A percentile compares a stretch with the other conserved stretches of the same genome.
Conservation (phyloP, 37 sponge, comb jelly and placozoan species). For the Mnemiopsis leidyi region DNA sequence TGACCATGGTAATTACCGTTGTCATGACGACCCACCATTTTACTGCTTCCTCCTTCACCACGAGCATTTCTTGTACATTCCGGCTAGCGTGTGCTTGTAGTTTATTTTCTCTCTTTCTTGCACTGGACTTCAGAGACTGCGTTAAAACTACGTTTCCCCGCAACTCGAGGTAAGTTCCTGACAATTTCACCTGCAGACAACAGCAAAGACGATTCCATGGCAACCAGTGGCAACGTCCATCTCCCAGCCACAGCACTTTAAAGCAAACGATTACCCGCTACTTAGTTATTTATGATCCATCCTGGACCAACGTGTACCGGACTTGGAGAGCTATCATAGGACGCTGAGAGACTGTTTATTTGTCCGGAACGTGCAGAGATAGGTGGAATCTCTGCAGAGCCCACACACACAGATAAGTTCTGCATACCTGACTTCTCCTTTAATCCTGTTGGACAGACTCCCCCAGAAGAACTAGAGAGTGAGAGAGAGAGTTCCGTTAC, state of each 20-base stretch:
- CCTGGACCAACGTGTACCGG: too few relatives aligned
- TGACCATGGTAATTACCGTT: not conserved
- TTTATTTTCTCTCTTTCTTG: not conserved
- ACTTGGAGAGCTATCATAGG: too few relatives aligned
- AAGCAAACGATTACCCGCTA: not conserved
- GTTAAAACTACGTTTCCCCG: not conserved
- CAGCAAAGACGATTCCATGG: not conserved
- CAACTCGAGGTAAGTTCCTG: not conserved
- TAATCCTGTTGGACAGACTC: too few relatives aligned
- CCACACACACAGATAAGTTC: too few relatives aligned
- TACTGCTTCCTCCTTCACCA: not conserved
- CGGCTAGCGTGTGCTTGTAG: not conserved
- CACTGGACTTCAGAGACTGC: not conserved
- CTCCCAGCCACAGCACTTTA: not conserved
- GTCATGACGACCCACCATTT: not conserved
- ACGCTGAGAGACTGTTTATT: too few relatives aligned
- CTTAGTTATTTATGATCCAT: not conserved
- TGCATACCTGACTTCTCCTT: too few relatives aligned
- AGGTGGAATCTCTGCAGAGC: too few relatives aligned
- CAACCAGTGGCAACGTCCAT: not conserved
- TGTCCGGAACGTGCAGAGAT: too few relatives aligned
- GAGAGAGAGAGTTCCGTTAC: not conserved
- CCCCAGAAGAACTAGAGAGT: too few relatives aligned
- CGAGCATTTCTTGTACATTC: not conserved
- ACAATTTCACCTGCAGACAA: not conserved